Base-by-base conservation (phyloP, 2,888 invertebrate genomes). In the Scrobipalpa atriplicella region DNA sequence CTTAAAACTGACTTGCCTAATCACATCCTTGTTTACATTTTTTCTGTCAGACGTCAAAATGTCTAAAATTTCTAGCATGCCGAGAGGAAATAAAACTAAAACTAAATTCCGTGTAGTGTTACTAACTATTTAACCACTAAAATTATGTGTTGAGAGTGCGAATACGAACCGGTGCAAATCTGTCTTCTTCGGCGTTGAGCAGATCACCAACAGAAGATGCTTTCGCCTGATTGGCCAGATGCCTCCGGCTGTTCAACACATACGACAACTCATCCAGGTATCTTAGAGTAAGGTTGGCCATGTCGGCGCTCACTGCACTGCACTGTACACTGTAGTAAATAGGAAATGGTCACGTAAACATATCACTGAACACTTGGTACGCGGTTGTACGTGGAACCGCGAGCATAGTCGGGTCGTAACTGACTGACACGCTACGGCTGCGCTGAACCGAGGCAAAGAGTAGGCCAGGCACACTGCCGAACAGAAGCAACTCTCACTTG, bases 211-310 rank as follows among this genome's bases (percentile, higher is more conserved):
- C 93, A 13, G 93, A 93, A 68, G 91, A 92, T 81, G 93, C 92
- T 75, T 86, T 89, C 75, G 87, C 81, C 75, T 92, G 91, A 66
- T 73, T 85, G 67, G 90, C 82, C 68, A 92, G 75, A 66, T 89
- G 89, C 75, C 84, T 81, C 74, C 93, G 80, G 75, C 84, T 89
- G 70, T 91, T 92, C 83, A 93, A 76, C 69, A 93, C 93, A 74
- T 85, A 92, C 38, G 92, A 92, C 72, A 93, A 76, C 83, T 93
- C 93, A 81, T 93, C 93, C 87, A 93, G 87, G 85, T 93, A 93
- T 54, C 92, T 81, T 66, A 93, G 77, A 70, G 93, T 92, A 75
- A 93, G 79, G 74, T 91, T 92, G 38, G 92, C 91, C 92, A 92
- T 92, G 75, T 69, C 78, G 68, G 21, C 58, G 13, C 21, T 68